These are phyloP conservation scores for Pseudochirops corinnae DNA, from an alignment of 2,797 vertebrate genomes.

Conservation along the genomic window DNA sequence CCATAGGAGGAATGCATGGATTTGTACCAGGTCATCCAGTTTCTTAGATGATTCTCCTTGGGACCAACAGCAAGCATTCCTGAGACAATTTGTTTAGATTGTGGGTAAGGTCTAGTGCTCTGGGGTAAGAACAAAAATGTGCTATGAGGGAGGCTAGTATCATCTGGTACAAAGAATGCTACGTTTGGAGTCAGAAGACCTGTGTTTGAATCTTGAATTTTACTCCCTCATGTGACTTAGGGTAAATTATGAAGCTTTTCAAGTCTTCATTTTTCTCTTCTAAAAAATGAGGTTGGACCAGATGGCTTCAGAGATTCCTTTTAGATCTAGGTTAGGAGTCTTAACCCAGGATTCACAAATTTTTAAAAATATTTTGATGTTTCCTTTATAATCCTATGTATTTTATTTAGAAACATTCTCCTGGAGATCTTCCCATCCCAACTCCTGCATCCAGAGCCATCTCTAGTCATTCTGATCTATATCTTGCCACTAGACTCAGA, in stretches of 20 bases:
- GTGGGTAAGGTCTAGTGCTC: no score
- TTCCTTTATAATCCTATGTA: not conserved
- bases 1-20: not conserved
- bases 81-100: not conserved
- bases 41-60: not conserved
- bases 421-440: not conserved
- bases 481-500: no score
- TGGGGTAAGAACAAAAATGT: no score
- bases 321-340: no score
- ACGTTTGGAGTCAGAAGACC: not conserved
- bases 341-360: no score
- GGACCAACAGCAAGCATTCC: not conserved
- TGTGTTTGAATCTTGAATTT: not conserved
- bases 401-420: not conserved
- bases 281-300: not conserved
- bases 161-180: no score
- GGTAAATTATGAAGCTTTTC: not conserved
- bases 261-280: conserved; percentile 2
- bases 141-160: no score
- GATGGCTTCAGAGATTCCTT: no score
- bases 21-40: not conserved
- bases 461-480: no score
- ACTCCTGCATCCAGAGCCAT: no score
- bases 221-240: not conserved
- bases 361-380: not conserved